These are phyloP conservation scores for Plestiodon gilberti DNA, from an alignment of 2,113 vertebrate species.

Conservation along the genomic window DNA sequence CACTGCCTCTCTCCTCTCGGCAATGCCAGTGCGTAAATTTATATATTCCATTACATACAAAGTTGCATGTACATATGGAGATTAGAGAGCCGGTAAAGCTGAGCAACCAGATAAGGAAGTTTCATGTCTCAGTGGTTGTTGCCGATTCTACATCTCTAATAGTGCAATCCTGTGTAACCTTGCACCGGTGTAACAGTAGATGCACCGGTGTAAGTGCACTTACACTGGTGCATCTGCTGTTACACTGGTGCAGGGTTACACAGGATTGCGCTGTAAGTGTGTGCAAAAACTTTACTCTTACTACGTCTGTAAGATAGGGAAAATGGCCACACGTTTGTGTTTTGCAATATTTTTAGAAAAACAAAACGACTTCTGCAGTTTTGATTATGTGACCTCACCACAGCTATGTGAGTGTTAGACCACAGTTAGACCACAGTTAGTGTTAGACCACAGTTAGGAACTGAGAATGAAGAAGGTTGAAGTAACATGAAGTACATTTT, in stretches of 20 bases:
- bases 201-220: too few species aligned
- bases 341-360: neutral
- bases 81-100: conserved; percentile 23
- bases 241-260: too few species aligned
- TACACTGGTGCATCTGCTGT: too few species aligned
- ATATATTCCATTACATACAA: neutral
- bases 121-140: neutral
- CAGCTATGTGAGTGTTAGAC: neutral
- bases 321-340: neutral
- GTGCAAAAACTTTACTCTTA: neutral
- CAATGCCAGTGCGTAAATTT: conserved; percentile 11
- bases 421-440: neutral
- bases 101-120: neutral
- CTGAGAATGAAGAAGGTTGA: neutral
- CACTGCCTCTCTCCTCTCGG: conserved; percentile 43
- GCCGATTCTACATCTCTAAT: conserved; percentile 8
- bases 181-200: too few species aligned
- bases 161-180: too few species aligned
- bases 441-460: neutral
- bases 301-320: neutral
- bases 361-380: neutral
- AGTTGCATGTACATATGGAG: conserved; percentile 1
- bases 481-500: neutral
- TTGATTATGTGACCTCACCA: neutral
- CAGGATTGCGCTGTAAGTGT: neutral